Conservation (phyloP, 2,113 vertebrate genomes). For the Nansenia antarctica region DNA sequence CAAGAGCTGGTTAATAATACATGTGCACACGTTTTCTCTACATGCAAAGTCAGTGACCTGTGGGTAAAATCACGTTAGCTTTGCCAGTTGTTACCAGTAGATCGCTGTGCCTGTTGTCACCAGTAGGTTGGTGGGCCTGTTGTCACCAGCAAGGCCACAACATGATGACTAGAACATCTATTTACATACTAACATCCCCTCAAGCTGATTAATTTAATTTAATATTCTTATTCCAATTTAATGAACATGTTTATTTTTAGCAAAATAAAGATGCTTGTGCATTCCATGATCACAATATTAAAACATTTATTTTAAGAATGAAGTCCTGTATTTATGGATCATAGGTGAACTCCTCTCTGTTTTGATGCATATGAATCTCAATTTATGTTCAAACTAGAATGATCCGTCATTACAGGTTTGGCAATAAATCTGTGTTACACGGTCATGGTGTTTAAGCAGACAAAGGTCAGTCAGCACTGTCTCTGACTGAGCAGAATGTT, state of each 20-base stretch:
- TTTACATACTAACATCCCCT: background rate
- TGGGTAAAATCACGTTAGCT: too few species aligned
- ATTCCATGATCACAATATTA: background rate
- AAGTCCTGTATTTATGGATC: background rate
- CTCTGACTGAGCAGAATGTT: too few species aligned
- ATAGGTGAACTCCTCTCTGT: background rate
- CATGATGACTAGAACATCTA: background rate
- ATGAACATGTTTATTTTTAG: background rate
- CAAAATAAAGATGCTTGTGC: background rate
- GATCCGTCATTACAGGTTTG: background rate
- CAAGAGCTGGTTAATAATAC: background rate
- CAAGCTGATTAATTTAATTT: too few species aligned
- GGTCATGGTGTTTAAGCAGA: background rate
- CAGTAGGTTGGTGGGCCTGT: background rate
- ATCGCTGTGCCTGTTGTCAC: too few species aligned
- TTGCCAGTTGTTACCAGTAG: too few species aligned
- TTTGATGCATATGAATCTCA: background rate
- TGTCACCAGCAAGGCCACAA: background rate
- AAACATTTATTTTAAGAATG: background rate
- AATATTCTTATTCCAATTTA: background rate
- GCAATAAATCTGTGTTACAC: background rate
- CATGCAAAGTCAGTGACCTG: background rate
- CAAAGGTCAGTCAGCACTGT: too few species aligned
- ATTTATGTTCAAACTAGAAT: background rate
- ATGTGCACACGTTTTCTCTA: background rate